Evolutionary conservation across 2,113 vertebrate species (phyloP).

Genomic region (Cisticola juncidis): DNA sequence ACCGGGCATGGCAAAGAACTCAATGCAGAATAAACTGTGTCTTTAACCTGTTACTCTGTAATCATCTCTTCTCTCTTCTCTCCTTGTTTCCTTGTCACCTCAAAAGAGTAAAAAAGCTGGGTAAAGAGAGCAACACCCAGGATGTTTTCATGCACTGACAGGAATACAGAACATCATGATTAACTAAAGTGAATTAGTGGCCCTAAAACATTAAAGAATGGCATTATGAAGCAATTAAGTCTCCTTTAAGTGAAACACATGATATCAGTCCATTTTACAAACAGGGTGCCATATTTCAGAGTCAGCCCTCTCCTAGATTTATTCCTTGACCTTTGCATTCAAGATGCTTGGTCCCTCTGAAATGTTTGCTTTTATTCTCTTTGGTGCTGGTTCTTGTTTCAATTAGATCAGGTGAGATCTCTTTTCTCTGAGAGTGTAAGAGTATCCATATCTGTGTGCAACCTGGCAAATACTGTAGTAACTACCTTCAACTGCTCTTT

Average conservation of each 20-base stretch:
- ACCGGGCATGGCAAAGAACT: background rate
- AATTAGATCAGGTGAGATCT: background rate
- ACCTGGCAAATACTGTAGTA: background rate
- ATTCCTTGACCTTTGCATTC: background rate
- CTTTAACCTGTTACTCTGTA: background rate
- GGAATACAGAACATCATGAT: background rate
- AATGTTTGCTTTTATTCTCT: background rate
- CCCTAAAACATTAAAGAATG: background rate
- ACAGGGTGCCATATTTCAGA: background rate
- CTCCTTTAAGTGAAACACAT: background rate
- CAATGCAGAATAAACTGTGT: background rate
- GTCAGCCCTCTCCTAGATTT: background rate
- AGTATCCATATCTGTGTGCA: background rate
- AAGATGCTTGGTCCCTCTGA: background rate
- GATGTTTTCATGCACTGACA: background rate
- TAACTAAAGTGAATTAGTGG: background rate
- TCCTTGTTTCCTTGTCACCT: background rate
- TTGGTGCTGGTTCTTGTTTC: background rate
- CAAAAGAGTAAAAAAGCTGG: background rate
- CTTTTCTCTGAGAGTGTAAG: background rate
- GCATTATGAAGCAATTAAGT: background rate
- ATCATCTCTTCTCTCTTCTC: background rate
- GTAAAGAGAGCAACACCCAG: background rate
- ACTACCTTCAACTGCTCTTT: background rate
- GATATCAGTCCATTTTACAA: background rate